These are phyloP conservation scores for Euura lappo DNA, from an alignment of 1,140 invertebrate species.

Conservation along the genomic window DNA sequence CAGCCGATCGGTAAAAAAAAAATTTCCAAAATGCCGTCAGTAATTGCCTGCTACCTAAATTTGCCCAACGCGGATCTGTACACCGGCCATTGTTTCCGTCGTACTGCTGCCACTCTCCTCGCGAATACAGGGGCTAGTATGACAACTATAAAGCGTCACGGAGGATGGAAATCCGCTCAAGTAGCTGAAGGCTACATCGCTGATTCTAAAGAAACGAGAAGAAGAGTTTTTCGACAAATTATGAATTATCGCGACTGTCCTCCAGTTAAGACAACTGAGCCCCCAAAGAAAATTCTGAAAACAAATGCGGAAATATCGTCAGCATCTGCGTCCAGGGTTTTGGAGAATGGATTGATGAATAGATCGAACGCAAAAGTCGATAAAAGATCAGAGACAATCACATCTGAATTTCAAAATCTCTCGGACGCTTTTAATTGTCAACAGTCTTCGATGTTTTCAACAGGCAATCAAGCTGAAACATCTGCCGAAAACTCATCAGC, in stretches of 20 bases:
- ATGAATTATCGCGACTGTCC: neutral
- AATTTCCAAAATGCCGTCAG: slow-evolving; percentile 24
- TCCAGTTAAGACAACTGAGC: neutral
- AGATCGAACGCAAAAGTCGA: neutral
- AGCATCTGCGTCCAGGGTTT: neutral
- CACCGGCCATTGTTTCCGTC: slow-evolving; percentile 34
- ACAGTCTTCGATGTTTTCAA: neutral
- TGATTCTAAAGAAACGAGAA: slow-evolving; percentile 13
- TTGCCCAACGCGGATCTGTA: slow-evolving; percentile 30
- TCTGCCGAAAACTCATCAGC: neutral
- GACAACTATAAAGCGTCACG: slow-evolving; percentile 29
- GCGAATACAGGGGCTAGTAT: slow-evolving; percentile 34
- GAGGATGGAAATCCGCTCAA: slow-evolving; percentile 30
- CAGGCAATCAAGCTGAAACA: neutral
- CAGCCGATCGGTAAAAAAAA: slow-evolving; percentile 15
- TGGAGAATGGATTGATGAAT: neutral
- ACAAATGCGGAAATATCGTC: neutral
- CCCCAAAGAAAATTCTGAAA: neutral
- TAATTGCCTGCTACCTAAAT: slow-evolving; percentile 30
- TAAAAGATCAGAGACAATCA: neutral
- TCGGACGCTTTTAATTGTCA: neutral
- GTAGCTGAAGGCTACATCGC: slow-evolving; percentile 23
- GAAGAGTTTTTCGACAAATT: neutral
- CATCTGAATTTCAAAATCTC: neutral
- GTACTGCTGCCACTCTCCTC: slow-evolving; percentile 29